Evolutionary conservation across 1,140 invertebrate genomes (phyloP).

Genomic region (Drosophila oshimai): DNA sequence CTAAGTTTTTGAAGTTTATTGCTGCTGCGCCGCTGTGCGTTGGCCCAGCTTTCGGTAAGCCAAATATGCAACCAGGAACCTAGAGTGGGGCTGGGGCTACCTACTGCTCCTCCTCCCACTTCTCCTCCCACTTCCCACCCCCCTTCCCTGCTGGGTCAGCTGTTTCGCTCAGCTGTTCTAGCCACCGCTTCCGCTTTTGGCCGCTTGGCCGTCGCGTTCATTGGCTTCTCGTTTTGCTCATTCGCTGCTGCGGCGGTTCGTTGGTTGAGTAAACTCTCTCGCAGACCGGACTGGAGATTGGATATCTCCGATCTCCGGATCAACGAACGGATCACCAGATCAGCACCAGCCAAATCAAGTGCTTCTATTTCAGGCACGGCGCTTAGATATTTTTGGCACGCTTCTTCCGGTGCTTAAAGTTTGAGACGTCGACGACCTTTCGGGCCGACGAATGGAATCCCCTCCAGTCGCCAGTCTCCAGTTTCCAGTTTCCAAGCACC

Average conservation of each 20-base stretch:
- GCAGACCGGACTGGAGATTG: conserved; percentile 5
- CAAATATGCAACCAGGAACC: conserved; percentile 78
- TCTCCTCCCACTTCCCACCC: neutral
- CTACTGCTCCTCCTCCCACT: neutral
- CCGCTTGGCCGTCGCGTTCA: conserved; percentile 24
- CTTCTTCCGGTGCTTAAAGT: conserved; percentile 53
- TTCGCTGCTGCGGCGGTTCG: conserved; percentile 9
- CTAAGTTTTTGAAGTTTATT: conserved; percentile 69
- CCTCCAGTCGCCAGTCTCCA: neutral
- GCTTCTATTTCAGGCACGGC: conserved; percentile 55
- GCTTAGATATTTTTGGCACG: conserved; percentile 76
- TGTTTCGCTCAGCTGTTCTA: conserved; percentile 44
- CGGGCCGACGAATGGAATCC: conserved; percentile 8
- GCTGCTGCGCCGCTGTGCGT: conserved; percentile 42
- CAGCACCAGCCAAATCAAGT: conserved; percentile 1
- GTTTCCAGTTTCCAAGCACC: too few species aligned
- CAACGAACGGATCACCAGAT: conserved; percentile 14
- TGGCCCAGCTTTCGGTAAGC: conserved; percentile 68
- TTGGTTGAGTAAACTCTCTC: conserved; percentile 7
- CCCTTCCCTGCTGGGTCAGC: conserved; percentile 7
- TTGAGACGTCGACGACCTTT: conserved; percentile 68
- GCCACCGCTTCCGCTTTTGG: conserved; percentile 37
- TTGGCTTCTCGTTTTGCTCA: conserved; percentile 9
- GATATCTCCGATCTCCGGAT: conserved; percentile 20
- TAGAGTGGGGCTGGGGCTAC: neutral